Evolutionary conservation across 2,797 vertebrate genomes (phyloP), one percentile per base, ranked within the genome.

Genomic region (Propithecus perrieri): DNA sequence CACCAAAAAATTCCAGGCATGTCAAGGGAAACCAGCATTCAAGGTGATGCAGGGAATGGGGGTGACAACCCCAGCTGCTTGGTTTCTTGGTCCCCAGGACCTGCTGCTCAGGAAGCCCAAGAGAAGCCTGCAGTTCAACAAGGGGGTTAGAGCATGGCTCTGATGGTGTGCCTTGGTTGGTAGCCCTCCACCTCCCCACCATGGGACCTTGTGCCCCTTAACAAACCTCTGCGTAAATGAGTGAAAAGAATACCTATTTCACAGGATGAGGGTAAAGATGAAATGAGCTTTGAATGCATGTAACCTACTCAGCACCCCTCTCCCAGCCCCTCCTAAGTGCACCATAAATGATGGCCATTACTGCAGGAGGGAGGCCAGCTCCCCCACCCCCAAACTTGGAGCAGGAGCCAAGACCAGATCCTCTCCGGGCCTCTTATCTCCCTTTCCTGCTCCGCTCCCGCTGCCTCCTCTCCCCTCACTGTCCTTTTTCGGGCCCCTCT

Each of bases 371-470:
- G 50, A 43, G 33, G 85, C 55, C 2, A 0, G 71, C 67, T 76
- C 15, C 65, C 17, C 48, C 4, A 24, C 13, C 78, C 93, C 65
- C 78, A 0, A 38, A 83, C 93, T 89, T 33, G 1, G 59, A 95
- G 57, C 53, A 81, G 67, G 15, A 87, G 71, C 89, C n/a, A 85
- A 88, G 57, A 75, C 50, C 41, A 76, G 90, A 80, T 75, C 78
- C 97, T 94, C 95, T 86, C 78, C 0, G 38, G 95, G 61, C 92
- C 84, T 80, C 96, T 98, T 97, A 98, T 97, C 97, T 97, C 91
- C 67, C n/a, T 57, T 72, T 92, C 55, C 95, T 85, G 80, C 75
- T 76, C 59, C 0, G 1, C 84, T 84, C 65, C 86, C 20, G 9
- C 86, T 81, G 65, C 80, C 50, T 87, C 93, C 71, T 53, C 80